Base-by-base conservation (phyloP, 2,113 vertebrate genomes). In the Formicarius rufipectus region DNA sequence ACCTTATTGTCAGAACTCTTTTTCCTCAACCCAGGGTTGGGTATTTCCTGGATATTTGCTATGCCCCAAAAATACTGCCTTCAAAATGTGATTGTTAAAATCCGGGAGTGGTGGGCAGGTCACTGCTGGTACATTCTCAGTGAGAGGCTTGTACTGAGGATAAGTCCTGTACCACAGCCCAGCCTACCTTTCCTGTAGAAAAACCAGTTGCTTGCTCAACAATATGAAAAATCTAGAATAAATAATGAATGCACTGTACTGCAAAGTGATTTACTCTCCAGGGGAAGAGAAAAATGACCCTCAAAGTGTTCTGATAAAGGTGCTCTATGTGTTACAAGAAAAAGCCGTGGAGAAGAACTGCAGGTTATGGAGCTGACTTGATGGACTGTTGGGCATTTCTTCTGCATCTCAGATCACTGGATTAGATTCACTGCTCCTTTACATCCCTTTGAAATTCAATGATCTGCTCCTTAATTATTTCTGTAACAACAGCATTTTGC, bases 1-100 rank as follows among this genome's bases (percentile, higher is more conserved):
- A 73, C 15, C 25, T 33, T 31, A 67, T 0, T 0, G 42, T 49
- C 10, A 1, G 16, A 23, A 66, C 31, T 9, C n/a, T 35, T 1
- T 45, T 52, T 42, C 66, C 62, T 21, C 39, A 89, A 21, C 6
- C 17, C 40, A 59, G 6, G 39, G 19, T 10, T 60, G 33, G 13
- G 1, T 23, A 35, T 23, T 9, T 37, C 21, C 60, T 45, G 45
- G 14, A 9, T 84, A 59, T 47, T 66, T 89, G 19, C 40, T 62
- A 67, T 20, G 21, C 72, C 39, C 4, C 39, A 81, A 71, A 63
- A 63, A 33, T 16, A 55, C 2, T 31, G 16, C 27, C n/a, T 74
- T 84, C 1, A 0, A 80, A 91, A 68, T 4, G 2, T 14, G 40
- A 49, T 8, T 45, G 14, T 37, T 72, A 28, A 63, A 59, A 31